Conservation (phyloP, 2,113 vertebrate genomes). For the Gymnocephalus cernua region DNA sequence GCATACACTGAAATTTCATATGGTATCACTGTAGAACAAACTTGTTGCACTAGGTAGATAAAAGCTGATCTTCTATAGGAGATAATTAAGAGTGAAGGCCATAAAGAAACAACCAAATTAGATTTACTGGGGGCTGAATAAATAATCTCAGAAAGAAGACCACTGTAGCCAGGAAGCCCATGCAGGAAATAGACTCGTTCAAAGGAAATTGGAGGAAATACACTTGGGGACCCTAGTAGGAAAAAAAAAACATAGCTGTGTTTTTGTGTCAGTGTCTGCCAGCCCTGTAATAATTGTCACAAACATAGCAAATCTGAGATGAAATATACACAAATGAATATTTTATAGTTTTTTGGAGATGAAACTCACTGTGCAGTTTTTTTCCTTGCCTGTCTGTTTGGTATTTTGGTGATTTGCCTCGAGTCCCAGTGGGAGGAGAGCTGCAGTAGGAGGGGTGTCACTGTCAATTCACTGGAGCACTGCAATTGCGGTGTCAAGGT, state of each 20-base stretch:
- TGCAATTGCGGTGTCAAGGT: constrained; percentile 18
- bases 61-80: not conserved
- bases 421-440: not conserved
- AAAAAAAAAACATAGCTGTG: constrained; percentile 24
- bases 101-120: not conserved
- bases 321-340: not conserved
- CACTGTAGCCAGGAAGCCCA: constrained; percentile 42
- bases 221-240: constrained; percentile 9
- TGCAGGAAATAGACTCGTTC: constrained; percentile 58
- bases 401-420: constrained; percentile 9
- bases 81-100: not conserved
- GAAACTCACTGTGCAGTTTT: not conserved
- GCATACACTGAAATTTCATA: not conserved
- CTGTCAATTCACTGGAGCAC: not conserved
- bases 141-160: not conserved
- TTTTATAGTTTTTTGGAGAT: not conserved
- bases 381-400: not conserved
- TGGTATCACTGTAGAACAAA: not conserved
- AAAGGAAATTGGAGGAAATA: constrained; percentile 52
- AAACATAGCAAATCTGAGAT: constrained; percentile 1
- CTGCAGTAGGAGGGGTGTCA: not conserved
- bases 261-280: constrained; percentile 1
- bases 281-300: not conserved
- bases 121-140: not conserved
- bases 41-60: not conserved